These are phyloP conservation scores for Eufriesea mexicana DNA, from an alignment of 1,140 invertebrate genomes.

Conservation along the genomic window DNA sequence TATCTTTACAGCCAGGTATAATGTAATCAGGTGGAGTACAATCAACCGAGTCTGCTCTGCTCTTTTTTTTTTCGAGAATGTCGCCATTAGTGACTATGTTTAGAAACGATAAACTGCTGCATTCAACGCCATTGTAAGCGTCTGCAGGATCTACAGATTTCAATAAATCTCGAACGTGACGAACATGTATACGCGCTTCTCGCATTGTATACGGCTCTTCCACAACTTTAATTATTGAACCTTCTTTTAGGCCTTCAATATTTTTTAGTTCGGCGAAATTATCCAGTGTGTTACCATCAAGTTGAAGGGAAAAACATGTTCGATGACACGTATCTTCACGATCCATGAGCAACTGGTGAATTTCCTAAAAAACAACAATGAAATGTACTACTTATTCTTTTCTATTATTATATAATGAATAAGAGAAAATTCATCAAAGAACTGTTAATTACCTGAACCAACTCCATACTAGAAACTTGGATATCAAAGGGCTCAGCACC, in stretches of 20 bases:
- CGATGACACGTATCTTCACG: slow-evolving; percentile 98
- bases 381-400: not conserved
- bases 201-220: slow-evolving; percentile 99
- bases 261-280: slow-evolving; percentile 99
- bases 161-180: slow-evolving; percentile 97
- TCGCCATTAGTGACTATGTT: slow-evolving; percentile 97
- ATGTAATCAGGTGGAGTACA: slow-evolving; percentile 98
- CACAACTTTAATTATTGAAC: slow-evolving; percentile 95
- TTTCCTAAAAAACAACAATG: slow-evolving; percentile 85
- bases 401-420: not conserved
- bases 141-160: slow-evolving; percentile 96
- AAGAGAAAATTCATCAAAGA: not conserved
- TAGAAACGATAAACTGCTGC: slow-evolving; percentile 96
- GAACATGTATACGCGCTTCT: slow-evolving; percentile 97
- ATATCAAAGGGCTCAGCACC: slow-evolving; percentile 95
- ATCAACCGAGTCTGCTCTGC: slow-evolving; percentile 93
- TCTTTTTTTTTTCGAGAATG: slow-evolving; percentile 94
- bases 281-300: slow-evolving; percentile 96
- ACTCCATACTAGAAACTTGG: slow-evolving; percentile 98
- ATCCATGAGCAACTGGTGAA: slow-evolving; percentile 98
- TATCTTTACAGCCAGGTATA: slow-evolving; percentile 94
- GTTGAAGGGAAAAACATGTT: slow-evolving; percentile 98
- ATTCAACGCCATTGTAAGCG: slow-evolving; percentile 97
- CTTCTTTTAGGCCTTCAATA: slow-evolving; percentile 97
- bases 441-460: slow-evolving; percentile 88